Evolutionary conservation across 35 echinoderm and acorn worm genomes (phyloP), one percentile per base, ranked within the genome.

Genomic region (Stichopus chloronotus): DNA sequence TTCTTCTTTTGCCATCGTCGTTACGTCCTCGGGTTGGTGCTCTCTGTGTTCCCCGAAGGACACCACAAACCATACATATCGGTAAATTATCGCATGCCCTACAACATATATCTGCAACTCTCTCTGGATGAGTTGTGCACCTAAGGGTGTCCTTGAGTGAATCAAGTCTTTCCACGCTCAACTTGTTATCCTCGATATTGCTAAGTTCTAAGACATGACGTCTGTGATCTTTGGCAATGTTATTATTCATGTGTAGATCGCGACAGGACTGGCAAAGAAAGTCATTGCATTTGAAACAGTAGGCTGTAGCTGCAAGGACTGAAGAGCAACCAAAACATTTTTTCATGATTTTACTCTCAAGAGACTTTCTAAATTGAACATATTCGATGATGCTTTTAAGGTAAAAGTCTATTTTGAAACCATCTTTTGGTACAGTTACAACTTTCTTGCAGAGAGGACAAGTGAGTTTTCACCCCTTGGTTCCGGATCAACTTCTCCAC

Each of bases 331-430:
- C 83, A 60, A 17, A 58, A 57, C 83, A 86, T 60, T 56, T 56
- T 57, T 86, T 25, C 17, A 56, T 55, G 12, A 53, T 16, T 56
- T 86, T 54, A 12, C 4, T 16, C 8, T 56, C 23, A 4, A 86
- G 4, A 86, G 83, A 53, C 7, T 55, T 86, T 54, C 24, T 25
- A 8, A 86, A 60, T 4, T 86, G 83, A 54, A 86, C 55, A 57
- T 86, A 86, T 60, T 86, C 83, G 13, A 86, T 86, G 13, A 86
- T 86, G 54, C 55, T 86, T 54, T 86, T 86, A 9, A 60, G 17
- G 13, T 86, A 60, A 60, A 86, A 86, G 55, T 86, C 83, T 16
- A 54, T 86, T 24, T 56, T 86, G 57, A 86, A 86, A 4, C 83
- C 83, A 23, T 86, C 83, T 16, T 86, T 24, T 5, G 83, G 83